Evolutionary conservation across 64 coral and sea anemone species (phyloP).

Genomic region (Catalaphyllia jardinei): DNA sequence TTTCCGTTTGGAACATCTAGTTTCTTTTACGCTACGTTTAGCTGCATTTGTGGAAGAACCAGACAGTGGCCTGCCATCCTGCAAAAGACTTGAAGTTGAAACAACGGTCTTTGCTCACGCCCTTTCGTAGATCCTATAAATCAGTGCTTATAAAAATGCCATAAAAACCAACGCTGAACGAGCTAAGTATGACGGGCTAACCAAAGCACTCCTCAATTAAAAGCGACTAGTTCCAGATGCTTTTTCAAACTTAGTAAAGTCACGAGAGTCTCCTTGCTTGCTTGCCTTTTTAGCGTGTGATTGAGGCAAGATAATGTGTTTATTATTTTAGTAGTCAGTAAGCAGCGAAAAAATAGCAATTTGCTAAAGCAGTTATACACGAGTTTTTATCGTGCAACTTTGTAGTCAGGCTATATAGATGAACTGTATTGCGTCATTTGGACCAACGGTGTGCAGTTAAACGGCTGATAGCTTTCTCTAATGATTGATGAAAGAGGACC

Average conservation of each 20-base stretch:
- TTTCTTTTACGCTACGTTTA: neutral
- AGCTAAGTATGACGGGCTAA: neutral
- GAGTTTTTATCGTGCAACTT: neutral
- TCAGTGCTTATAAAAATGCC: constrained; percentile 37
- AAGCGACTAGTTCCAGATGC: neutral
- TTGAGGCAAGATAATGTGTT: neutral
- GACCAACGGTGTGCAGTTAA: constrained; percentile 26
- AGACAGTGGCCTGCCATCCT: neutral
- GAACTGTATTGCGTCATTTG: neutral
- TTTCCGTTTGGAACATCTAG: neutral
- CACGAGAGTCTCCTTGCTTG: neutral
- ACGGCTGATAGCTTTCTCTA: constrained; percentile 5
- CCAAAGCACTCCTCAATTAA: neutral
- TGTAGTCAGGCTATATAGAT: neutral
- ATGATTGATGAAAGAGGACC: constrained; percentile 17
- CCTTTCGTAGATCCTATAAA: constrained; percentile 43
- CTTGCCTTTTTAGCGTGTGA: neutral
- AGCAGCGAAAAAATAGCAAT: neutral
- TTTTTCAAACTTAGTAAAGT: neutral
- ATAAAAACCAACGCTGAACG: neutral
- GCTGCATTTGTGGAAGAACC: neutral
- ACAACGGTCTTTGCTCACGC: constrained; percentile 34
- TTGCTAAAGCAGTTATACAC: neutral
- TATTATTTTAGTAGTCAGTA: neutral
- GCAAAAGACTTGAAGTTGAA: constrained; percentile 7